Conservation (phyloP, 2,113 vertebrate species). For the Geococcyx californianus region DNA sequence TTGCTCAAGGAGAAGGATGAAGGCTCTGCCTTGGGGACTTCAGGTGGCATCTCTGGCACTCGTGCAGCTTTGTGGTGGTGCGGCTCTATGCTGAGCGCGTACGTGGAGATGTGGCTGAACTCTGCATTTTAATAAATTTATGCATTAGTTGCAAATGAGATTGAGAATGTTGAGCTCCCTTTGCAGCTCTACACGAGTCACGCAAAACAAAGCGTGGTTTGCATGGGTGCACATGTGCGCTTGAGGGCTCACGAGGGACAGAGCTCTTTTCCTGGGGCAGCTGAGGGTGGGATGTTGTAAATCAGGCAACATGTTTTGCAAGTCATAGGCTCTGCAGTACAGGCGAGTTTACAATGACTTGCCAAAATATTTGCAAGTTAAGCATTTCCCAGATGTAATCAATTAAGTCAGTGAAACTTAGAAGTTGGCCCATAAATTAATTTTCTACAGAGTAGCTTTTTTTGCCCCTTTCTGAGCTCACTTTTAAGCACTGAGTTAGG, state of each 20-base stretch:
- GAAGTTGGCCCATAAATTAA: background rate
- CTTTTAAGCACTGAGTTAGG: background rate
- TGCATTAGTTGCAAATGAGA: background rate
- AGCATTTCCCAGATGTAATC: background rate
- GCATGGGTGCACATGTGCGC: accelerated
- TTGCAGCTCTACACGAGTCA: accelerated
- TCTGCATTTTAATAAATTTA: background rate
- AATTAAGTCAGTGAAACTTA: conserved; percentile 9
- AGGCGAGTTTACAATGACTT: background rate
- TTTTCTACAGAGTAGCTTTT: background rate
- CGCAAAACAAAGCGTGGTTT: background rate
- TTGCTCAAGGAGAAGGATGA: background rate
- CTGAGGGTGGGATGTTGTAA: background rate
- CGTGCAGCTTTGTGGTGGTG: accelerated
- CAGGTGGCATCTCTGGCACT: background rate
- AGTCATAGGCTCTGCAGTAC: background rate
- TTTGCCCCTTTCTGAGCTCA: background rate
- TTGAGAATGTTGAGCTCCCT: background rate
- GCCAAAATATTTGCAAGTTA: background rate
- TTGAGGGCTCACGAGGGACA: accelerated
- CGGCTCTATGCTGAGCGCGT: background rate
- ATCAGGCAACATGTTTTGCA: background rate
- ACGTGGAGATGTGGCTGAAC: background rate
- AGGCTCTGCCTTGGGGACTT: background rate
- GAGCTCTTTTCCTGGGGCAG: background rate